A percentile compares a stretch with the other conserved stretches of the same genome.
These are phyloP conservation scores for Phrynosoma platyrhinos DNA, from an alignment of 2,113 vertebrate species.

Conservation along the genomic window DNA sequence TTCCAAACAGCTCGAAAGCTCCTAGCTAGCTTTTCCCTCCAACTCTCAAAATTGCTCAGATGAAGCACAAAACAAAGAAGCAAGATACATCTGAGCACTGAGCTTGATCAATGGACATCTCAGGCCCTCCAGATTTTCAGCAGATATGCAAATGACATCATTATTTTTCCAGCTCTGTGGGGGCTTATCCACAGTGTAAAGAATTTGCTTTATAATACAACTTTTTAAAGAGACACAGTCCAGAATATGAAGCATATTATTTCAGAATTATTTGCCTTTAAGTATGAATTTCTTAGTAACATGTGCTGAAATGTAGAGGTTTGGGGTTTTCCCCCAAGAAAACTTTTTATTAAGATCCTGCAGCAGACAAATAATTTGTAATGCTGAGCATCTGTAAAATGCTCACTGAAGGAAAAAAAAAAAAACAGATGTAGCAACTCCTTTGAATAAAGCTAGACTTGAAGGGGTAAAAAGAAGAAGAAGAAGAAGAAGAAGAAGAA, in stretches of 20 bases:
- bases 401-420: not conserved
- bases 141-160: not conserved
- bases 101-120: slow-evolving; percentile 13
- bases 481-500: not conserved
- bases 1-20: slow-evolving; percentile 24
- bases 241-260: not conserved
- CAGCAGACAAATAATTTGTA: not conserved
- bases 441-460: not conserved
- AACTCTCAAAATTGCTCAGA: slow-evolving; percentile 36
- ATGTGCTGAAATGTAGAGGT: not conserved
- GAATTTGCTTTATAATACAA: not conserved
- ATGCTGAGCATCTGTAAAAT: not conserved
- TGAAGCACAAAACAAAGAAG: slow-evolving; percentile 28
- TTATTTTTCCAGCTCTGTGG: not conserved
- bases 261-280: not conserved
- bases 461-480: not conserved
- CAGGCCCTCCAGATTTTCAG: not conserved
- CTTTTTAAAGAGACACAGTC: slow-evolving; percentile 1
- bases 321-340: no score
- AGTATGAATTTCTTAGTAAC: not conserved
- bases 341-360: not conserved
- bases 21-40: not conserved
- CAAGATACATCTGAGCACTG: not conserved
- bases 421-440: not conserved
- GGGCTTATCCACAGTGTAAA: accelerated